Evolutionary conservation across 2,888 invertebrate genomes (phyloP), one percentile per base, ranked within the genome.

Genomic region (Tethea ocularis): DNA sequence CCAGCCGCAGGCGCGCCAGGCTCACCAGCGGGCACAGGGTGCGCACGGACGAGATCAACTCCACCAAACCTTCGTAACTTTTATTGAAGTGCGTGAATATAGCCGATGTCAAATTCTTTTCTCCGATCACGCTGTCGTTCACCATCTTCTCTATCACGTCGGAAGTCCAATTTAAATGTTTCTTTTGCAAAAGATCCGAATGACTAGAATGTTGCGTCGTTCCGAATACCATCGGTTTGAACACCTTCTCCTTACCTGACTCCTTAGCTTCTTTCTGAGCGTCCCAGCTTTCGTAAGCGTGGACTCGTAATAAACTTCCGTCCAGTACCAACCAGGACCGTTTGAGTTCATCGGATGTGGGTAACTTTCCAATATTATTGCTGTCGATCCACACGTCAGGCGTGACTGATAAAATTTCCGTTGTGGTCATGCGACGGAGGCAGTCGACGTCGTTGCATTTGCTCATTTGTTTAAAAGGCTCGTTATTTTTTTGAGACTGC

Each of bases 271-370:
- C 83, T 60, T 80, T 84, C 61, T 88, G 88, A 22, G 89, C 88
- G 41, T 94, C 92, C 95, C 96, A 96, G 59, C 94, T 93, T 60
- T 95, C 94, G 52, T 94, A 94, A 0, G 96, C 95, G 76, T 96
- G 95, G 56, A 95, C 93, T 64, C 95, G 94, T 17, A 97, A 82
- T 29, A 96, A 94, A 51, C 93, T 89, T 0, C 97, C 97, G 78
- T 97, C 97, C 17, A 96, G 85, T 0, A 96, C 95, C 20, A 97
- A 84, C 97, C 97, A 97, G 64, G 96, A 96, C 71, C 96, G 96
- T 33, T 93, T 93, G 0, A 93, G 86, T 58, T 95, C 94, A 69
- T 95, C 95, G 0, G 95, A 95, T 7, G 95, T 80, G 56, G 90
- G 96, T 93, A 57, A 95, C 94, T 61, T 95, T 77, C 95, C 95